Percentiles rank a stretch among this genome's conserved stretches.
These are phyloP conservation scores for Struthidea cinerea DNA, from an alignment of 2,113 vertebrate genomes.

Conservation along the genomic window DNA sequence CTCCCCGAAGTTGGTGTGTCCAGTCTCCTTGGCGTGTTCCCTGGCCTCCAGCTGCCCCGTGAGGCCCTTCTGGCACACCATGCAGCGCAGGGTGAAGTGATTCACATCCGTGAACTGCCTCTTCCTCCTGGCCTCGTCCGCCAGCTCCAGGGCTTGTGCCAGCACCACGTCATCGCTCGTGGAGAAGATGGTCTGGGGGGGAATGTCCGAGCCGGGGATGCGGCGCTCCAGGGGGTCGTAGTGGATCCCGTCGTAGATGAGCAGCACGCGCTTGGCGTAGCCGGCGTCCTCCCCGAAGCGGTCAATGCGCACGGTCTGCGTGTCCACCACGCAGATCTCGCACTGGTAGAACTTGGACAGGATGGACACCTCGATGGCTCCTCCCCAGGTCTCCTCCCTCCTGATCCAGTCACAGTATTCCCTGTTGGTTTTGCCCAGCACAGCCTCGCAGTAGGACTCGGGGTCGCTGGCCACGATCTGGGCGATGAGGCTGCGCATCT, in stretches of 20 bases:
- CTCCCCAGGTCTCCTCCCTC: slow-evolving; percentile 92
- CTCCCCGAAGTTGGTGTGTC: slow-evolving; percentile 96
- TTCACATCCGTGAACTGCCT: slow-evolving; percentile 95
- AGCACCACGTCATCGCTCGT: slow-evolving; percentile 87
- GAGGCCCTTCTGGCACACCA: slow-evolving; percentile 94
- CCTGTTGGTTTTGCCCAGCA: slow-evolving; percentile 90
- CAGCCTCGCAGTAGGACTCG: slow-evolving; percentile 85
- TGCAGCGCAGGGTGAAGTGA: slow-evolving; percentile 89
- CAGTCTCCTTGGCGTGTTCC: slow-evolving; percentile 93
- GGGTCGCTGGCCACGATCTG: slow-evolving; percentile 91
- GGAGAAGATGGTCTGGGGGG: slow-evolving; percentile 92
- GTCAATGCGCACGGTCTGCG: slow-evolving; percentile 92
- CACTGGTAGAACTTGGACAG: slow-evolving; percentile 95
- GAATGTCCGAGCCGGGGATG: slow-evolving; percentile 74
- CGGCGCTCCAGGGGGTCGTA: slow-evolving; percentile 90
- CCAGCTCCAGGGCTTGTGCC: slow-evolving; percentile 90
- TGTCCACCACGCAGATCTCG: slow-evolving; percentile 97
- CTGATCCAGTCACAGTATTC: slow-evolving; percentile 95
- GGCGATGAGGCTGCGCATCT: slow-evolving; percentile 92
- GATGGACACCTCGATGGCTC: slow-evolving; percentile 96
- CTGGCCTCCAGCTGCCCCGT: slow-evolving; percentile 92
- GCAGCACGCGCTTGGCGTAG: slow-evolving; percentile 87
- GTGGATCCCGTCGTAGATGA: slow-evolving; percentile 97
- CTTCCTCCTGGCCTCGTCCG: slow-evolving; percentile 89
- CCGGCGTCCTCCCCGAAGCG: slow-evolving; percentile 94